Percentiles rank a stretch among this genome's conserved stretches.
phyloP scores from a whole-genome alignment of 2,888 invertebrate genomes.

The Amphipoea oculea region DNA sequence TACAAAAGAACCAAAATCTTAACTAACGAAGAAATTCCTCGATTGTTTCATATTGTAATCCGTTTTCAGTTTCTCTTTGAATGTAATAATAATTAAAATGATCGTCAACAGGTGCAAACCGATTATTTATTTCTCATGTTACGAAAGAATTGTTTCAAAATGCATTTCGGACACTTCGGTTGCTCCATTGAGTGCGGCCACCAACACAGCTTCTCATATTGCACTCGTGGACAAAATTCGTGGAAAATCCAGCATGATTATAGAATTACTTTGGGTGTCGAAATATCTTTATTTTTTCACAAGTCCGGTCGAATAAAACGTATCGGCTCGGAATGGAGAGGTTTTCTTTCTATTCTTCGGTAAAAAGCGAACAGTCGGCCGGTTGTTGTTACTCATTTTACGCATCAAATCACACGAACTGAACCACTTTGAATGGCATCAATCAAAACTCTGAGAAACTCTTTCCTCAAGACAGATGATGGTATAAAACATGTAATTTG shows the following conservation, averaged over 20 bases:
- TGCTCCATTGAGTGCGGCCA: conserved; percentile 79
- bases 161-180: conserved; percentile 60
- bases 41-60: neutral
- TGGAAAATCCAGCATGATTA: conserved; percentile 82
- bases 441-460: conserved; percentile 62
- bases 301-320: conserved; percentile 57
- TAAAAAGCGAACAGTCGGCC: conserved; percentile 64
- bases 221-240: conserved; percentile 78
- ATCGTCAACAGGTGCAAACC: conserved; percentile 26
- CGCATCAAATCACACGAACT: conserved; percentile 76
- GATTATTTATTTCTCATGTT: conserved; percentile 36
- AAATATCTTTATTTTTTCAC: conserved; percentile 73
- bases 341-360: conserved; percentile 56
- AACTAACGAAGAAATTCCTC: neutral
- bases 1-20: neutral
- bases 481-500: conserved; percentile 55
- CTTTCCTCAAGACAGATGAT: conserved; percentile 56
- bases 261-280: conserved; percentile 82
- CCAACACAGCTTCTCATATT: conserved; percentile 83
- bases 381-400: conserved; percentile 77
- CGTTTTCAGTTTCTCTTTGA: neutral
- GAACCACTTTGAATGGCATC: conserved; percentile 67
- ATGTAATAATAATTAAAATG: conserved; percentile 27
- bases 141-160: conserved; percentile 65
- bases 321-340: conserved; percentile 56